A percentile compares a stretch with the other conserved stretches of the same genome.
Conservation (phyloP, 2,113 vertebrate species). For the Python bivittatus region DNA sequence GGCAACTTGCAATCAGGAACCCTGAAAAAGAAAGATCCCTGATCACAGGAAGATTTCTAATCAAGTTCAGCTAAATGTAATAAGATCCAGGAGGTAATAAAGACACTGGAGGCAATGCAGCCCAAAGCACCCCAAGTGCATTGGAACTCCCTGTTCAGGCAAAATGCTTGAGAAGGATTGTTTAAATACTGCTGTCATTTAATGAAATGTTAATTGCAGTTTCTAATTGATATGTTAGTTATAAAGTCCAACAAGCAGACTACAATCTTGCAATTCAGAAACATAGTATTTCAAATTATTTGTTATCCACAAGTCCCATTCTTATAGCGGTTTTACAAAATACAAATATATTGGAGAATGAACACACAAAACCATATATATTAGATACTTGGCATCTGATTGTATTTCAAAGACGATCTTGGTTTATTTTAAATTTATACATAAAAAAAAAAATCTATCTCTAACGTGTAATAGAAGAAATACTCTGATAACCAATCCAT, state of each 20-base stretch:
- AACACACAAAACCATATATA: slow-evolving; percentile 39
- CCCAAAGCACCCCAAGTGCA: neutral
- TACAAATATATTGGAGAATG: slow-evolving; percentile 22
- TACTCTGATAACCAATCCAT: neutral
- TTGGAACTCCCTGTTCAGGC: neutral
- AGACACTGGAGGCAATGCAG: neutral
- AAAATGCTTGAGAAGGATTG: neutral
- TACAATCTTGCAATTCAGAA: slow-evolving; percentile 4
- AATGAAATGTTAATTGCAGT: slow-evolving; percentile 35
- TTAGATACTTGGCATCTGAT: neutral
- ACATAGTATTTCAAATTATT: slow-evolving; percentile 48
- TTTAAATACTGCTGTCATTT: slow-evolving; percentile 5
- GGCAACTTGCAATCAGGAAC: neutral
- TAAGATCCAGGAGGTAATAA: neutral
- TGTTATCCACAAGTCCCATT: slow-evolving; percentile 59
- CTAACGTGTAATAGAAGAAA: neutral
- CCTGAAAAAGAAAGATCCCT: neutral
- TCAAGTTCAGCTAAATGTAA: neutral
- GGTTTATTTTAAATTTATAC: neutral
- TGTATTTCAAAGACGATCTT: neutral
- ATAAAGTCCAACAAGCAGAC: slow-evolving; percentile 15
- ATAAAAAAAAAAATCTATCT: neutral
- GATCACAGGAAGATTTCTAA: neutral
- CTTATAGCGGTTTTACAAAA: too few relatives aligned
- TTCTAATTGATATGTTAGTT: slow-evolving; percentile 19